Evolutionary conservation across 2,113 vertebrate genomes (phyloP).

Genomic region (Amblyopsis rosae): DNA sequence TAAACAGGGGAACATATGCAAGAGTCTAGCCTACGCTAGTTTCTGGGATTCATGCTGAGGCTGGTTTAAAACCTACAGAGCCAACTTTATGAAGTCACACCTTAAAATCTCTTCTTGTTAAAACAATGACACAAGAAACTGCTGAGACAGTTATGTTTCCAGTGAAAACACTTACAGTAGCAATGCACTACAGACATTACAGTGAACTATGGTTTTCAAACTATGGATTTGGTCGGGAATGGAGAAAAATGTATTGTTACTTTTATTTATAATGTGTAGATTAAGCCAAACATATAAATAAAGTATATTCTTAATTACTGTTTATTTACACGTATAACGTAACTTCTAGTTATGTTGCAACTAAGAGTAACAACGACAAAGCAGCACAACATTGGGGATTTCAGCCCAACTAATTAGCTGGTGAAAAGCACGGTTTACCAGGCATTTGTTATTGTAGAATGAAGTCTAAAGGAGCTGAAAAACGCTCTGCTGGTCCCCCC

Average conservation of each 20-base stretch:
- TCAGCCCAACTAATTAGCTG: constrained; percentile 58
- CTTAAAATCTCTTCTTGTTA: constrained; percentile 10
- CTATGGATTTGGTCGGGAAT: background rate
- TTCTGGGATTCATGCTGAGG: constrained; percentile 24
- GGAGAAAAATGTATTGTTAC: background rate
- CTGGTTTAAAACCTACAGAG: constrained; percentile 12
- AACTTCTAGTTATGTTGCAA: background rate
- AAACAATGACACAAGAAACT: constrained; percentile 14
- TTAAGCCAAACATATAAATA: background rate
- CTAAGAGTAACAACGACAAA: background rate
- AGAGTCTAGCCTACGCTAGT: constrained; percentile 11
- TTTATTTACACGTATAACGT: too few relatives aligned
- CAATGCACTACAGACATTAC: background rate
- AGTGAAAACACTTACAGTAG: background rate
- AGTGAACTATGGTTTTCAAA: background rate
- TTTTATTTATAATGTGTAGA: background rate
- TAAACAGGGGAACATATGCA: constrained; percentile 7
- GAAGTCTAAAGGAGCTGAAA: constrained; percentile 34
- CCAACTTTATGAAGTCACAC: constrained; percentile 14
- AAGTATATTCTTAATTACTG: too few relatives aligned
- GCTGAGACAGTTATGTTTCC: background rate
- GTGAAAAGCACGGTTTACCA: constrained; percentile 59
- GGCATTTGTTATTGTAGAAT: constrained; percentile 55
- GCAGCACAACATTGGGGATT: constrained; percentile 16
- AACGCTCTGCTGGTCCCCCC: constrained; percentile 9